A percentile compares a stretch with the other conserved stretches of the same genome.
These are phyloP conservation scores for Hassar affinis DNA, from an alignment of 2,113 vertebrate genomes.

Conservation along the genomic window DNA sequence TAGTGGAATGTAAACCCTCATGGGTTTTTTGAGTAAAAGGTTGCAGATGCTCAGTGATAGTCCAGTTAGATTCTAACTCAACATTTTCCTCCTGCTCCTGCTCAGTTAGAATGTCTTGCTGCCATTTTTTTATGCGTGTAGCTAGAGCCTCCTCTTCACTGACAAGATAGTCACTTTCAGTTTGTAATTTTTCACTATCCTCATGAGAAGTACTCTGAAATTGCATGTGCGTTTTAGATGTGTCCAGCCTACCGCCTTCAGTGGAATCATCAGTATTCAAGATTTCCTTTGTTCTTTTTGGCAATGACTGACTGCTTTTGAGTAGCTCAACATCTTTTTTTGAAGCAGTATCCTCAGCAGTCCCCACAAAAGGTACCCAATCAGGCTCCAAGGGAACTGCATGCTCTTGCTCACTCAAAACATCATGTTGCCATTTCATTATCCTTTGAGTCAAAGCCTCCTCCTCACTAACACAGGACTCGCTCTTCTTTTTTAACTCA, in stretches of 20 bases:
- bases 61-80: slow-evolving; percentile 71
- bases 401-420: slow-evolving; percentile 68
- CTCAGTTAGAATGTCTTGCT: slow-evolving; percentile 66
- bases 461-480: slow-evolving; percentile 69
- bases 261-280: slow-evolving; percentile 25
- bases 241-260: slow-evolving; percentile 22
- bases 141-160: slow-evolving; percentile 72
- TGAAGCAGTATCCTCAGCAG: background rate
- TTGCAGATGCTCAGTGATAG: slow-evolving; percentile 56
- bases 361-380: slow-evolving; percentile 48
- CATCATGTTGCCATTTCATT: slow-evolving; percentile 75
- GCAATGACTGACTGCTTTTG: slow-evolving; percentile 13
- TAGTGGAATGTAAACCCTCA: slow-evolving; percentile 17
- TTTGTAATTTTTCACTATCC: slow-evolving; percentile 63
- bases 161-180: slow-evolving; percentile 70
- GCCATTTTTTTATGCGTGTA: slow-evolving; percentile 72
- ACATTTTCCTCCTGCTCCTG: slow-evolving; percentile 71
- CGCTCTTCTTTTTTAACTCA: slow-evolving; percentile 66
- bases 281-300: slow-evolving; percentile 43
- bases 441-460: slow-evolving; percentile 72
- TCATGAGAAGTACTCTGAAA: slow-evolving; percentile 44
- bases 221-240: slow-evolving; percentile 18
- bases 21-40: slow-evolving; percentile 36
- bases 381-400: slow-evolving; percentile 50
- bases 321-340: slow-evolving; percentile 28